Base-by-base conservation (phyloP, 1,140 invertebrate species). In the Neodiprion lecontei region DNA sequence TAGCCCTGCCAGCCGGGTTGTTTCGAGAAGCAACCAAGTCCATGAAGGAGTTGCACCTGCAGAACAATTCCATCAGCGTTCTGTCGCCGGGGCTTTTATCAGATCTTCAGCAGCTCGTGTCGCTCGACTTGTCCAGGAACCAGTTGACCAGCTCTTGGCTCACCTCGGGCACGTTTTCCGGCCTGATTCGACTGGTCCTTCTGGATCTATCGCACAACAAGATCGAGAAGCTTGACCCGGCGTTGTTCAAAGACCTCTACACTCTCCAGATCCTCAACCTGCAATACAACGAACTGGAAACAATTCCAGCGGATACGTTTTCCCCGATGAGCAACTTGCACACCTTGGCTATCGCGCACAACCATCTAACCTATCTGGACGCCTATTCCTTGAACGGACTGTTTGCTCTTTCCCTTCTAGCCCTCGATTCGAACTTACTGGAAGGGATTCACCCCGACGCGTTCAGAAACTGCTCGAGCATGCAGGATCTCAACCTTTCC, bases 91-190 rank as follows among this genome's bases (percentile, higher is more conserved):
- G 94, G 74, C 89, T 96, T 11, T 95, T 97, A 81, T 91, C 93
- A 9, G 95, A 95, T 81, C 91, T 98, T 81, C 93, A 95, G 79
- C 94, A 96, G 82, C 89, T 99, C 73, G 91, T 96, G 79, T 92
- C 95, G 1, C 87, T 99, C 68, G 96, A 98, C 86, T 89, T 98
- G 79, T 96, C 96, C 21, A 91, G 92, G 79, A 99, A 99, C 89
- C 91, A 94, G 83, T 89, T 99, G 47, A 95, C 94, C 28, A 95
- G 93, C 81, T 92, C 91, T 10, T 97, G 93, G 95, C 93, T 96
- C 14, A 94, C 94, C 80, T 90, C 91, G 8, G 93, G 92, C 70
- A 96, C 95, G 21, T 97, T 98, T 80, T 92, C 93, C 12, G 96
- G 96, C 7, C 90, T 98, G 17, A 96, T 96, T 77, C 92, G 96